Conservation (phyloP, 2,888 invertebrate genomes). For the Aphelenchoides bicaudatus region DNA sequence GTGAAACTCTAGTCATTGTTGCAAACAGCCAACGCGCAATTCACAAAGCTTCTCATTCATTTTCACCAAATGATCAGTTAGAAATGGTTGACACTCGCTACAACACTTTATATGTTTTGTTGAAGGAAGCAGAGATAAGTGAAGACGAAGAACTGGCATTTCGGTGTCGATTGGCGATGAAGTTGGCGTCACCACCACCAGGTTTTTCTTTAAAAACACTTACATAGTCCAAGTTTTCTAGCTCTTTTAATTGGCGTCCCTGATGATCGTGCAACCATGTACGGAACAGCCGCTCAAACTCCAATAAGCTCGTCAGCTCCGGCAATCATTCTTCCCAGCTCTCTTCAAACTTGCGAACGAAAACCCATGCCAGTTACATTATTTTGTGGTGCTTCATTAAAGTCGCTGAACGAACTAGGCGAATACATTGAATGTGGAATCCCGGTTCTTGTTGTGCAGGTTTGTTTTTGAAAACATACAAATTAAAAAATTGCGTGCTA, state of each 20-base stretch:
- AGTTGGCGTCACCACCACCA: slow-evolving; percentile 52
- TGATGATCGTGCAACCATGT: slow-evolving; percentile 42
- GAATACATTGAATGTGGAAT: slow-evolving; percentile 51
- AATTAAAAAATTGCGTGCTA: no score
- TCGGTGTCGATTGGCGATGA: slow-evolving; percentile 40
- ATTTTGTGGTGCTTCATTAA: slow-evolving; percentile 46
- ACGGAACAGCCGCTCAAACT: slow-evolving; percentile 27
- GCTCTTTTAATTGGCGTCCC: slow-evolving; percentile 55
- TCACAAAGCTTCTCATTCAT: slow-evolving; percentile 19
- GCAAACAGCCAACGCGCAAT: slow-evolving; percentile 28
- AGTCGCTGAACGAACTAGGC: slow-evolving; percentile 44
- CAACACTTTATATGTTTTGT: slow-evolving; percentile 44
- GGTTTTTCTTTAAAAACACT: slow-evolving; percentile 24
- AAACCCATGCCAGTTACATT: slow-evolving; percentile 48
- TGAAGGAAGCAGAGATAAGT: slow-evolving; percentile 25
- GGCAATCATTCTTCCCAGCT: slow-evolving; percentile 38
- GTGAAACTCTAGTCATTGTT: slow-evolving; percentile 17
- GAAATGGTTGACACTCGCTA: slow-evolving; percentile 23
- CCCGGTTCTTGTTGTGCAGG: slow-evolving; percentile 49
- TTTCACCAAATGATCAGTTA: neutral
- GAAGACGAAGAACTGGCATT: slow-evolving; percentile 13
- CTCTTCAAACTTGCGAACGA: slow-evolving; percentile 44
- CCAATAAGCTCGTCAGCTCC: slow-evolving; percentile 30
- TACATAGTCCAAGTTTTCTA: slow-evolving; percentile 17
- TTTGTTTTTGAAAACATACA: no score